These are phyloP conservation scores for Ciconia stormi DNA, from an alignment of 2,113 vertebrate species.

Conservation along the genomic window DNA sequence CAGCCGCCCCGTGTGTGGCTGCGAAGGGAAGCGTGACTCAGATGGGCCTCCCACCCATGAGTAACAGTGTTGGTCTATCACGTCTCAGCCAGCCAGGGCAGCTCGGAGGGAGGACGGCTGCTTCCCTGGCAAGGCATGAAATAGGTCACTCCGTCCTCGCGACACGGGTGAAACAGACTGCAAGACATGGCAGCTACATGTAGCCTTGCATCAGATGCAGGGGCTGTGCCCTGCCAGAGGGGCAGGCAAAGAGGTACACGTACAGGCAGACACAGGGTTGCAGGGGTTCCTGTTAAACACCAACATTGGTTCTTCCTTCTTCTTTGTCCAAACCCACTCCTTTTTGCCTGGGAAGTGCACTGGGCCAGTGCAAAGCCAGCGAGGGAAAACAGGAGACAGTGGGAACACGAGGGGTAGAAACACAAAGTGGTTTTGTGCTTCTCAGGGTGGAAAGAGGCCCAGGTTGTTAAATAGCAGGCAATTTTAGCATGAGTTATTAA, in stretches of 20 bases:
- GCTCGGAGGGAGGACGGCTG: not conserved
- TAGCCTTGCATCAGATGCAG: not conserved
- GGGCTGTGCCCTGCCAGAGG: rapidly evolving
- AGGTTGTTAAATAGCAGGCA: constrained; percentile 40
- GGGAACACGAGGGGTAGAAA: not conserved
- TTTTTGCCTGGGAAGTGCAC: not conserved
- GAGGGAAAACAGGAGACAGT: not conserved
- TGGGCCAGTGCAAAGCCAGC: not conserved
- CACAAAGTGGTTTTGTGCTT: not conserved
- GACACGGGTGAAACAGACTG: rapidly evolving
- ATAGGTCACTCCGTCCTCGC: not conserved
- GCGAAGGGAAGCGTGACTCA: not conserved
- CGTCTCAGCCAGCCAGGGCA: not conserved
- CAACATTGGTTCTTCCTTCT: rapidly evolving
- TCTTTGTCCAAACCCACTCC: not conserved
- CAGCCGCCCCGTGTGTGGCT: not conserved
- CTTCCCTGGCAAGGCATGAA: not conserved
- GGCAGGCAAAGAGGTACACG: not conserved
- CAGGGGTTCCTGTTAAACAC: not conserved
- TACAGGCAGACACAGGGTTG: not conserved
- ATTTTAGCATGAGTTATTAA: constrained; percentile 54
- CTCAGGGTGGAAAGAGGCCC: not conserved
- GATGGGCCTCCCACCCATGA: constrained; percentile 6
- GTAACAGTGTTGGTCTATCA: constrained; percentile 16
- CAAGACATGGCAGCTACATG: not conserved